Percentiles rank a stretch among this genome's conserved stretches.
Evolutionary conservation across 2,888 invertebrate genomes (phyloP).

Genomic region (Sarcophaga carnaria): DNA sequence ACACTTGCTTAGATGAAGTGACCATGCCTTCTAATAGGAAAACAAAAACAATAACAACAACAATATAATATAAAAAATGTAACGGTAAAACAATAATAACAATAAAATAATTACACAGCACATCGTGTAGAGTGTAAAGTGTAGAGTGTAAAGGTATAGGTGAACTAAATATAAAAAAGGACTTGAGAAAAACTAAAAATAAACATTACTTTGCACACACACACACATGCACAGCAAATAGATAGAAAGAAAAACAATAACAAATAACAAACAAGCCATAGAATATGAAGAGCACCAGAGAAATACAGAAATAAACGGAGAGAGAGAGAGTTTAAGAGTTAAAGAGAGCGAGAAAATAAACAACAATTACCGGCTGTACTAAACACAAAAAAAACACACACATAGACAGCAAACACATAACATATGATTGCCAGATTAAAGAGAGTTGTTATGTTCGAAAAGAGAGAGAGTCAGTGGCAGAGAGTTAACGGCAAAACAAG

Average conservation of each 20-base stretch:
- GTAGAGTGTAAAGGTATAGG: neutral
- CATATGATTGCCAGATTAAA: too few relatives aligned
- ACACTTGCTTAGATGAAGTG: constrained; percentile 20
- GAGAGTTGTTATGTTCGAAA: neutral
- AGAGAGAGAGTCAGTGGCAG: too few relatives aligned
- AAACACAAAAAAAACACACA: neutral
- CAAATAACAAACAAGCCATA: neutral
- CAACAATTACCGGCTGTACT: constrained; percentile 48
- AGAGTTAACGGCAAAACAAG: neutral
- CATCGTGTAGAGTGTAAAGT: neutral
- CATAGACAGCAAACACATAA: too few relatives aligned
- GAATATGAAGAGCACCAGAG: neutral
- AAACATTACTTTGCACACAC: constrained; percentile 65
- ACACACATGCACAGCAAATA: neutral
- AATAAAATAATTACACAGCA: neutral
- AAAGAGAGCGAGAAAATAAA: constrained; percentile 14
- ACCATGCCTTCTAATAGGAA: neutral
- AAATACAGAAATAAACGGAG: neutral
- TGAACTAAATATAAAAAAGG: constrained; percentile 59
- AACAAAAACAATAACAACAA: neutral
- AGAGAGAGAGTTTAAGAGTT: too few relatives aligned
- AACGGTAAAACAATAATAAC: too few relatives aligned
- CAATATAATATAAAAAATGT: too few relatives aligned
- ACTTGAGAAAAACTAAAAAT: constrained; percentile 64
- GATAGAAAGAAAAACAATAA: constrained; percentile 1